Evolutionary conservation across 2,888 invertebrate genomes (phyloP), one percentile per base, ranked within the genome.

Genomic region (Apamea crenata): DNA sequence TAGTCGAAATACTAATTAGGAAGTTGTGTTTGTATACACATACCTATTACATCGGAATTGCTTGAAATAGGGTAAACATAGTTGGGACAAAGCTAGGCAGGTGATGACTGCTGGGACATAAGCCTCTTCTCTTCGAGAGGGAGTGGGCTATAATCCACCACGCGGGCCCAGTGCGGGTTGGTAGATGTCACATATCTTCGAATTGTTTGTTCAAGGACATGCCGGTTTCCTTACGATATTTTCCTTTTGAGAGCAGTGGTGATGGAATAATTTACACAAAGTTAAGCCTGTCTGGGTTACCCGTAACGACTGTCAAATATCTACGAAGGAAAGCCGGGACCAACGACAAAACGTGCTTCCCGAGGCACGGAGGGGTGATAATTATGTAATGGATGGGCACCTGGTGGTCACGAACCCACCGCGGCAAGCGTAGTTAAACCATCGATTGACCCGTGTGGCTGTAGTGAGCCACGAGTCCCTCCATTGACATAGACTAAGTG

Each of bases 1-100:
- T 16, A 10, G 25, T 66, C 21, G 44, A 59, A 74, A 59, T 32
- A 73, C 14, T 75, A 71, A 71, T 74, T 29, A 69, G 3, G 6
- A 21, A 53, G 21, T 21, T 74, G 16, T 36, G 10, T 40, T 40
- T 1, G 14, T n/a, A 56, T n/a, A 59, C 12, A 56, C n/a, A 5
- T 59, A n/a, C 12, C 0, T n/a, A 73, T 47, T 50, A 21, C 3
- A 16, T 53, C 10, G 10, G 12, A 72, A 71, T 44, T 53, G 50
- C 29, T 25, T 29, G 44, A 44, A 75, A 44, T 72, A 25, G 18
- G 25, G 18, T 1, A n/a, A 40, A 40, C 40, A 40, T 40, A 40
- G 40, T 40, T 40, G 40, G 40, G 7, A 40, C 6, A 40, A 40
- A 40, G 40, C 40, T 7, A 40, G 0, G 40, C 40, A 40, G 40